These are phyloP conservation scores for Drosophila kohkoa DNA, from an alignment of 1,140 invertebrate species.

Conservation along the genomic window DNA sequence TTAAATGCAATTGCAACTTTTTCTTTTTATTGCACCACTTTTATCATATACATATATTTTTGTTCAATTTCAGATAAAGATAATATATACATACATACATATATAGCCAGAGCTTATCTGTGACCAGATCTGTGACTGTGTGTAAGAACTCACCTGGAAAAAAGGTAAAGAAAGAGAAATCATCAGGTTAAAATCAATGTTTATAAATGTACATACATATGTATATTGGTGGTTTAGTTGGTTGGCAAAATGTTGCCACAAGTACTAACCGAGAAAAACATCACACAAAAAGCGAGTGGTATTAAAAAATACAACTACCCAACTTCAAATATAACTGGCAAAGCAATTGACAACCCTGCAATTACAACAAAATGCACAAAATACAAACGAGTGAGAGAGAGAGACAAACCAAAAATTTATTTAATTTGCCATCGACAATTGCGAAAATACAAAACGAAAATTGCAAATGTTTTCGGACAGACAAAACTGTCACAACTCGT, in stretches of 20 bases:
- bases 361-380: slow-evolving; percentile 37
- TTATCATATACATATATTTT: not conserved
- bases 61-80: slow-evolving; percentile 2
- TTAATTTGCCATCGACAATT: slow-evolving; percentile 60
- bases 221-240: slow-evolving; percentile 34
- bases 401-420: slow-evolving; percentile 55
- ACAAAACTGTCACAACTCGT: not conserved
- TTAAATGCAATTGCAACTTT: slow-evolving; percentile 26
- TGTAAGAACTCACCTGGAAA: slow-evolving; percentile 64
- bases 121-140: not conserved
- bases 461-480: slow-evolving; percentile 1
- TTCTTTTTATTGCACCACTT: not conserved
- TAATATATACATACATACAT: not conserved
- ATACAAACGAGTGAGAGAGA: not conserved
- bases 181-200: slow-evolving; percentile 44
- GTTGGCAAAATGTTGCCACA: slow-evolving; percentile 11
- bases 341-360: slow-evolving; percentile 65
- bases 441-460: slow-evolving; percentile 43
- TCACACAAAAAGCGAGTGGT: slow-evolving; percentile 11
- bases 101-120: slow-evolving; percentile 5
- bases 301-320: slow-evolving; percentile 17
- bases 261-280: slow-evolving; percentile 16
- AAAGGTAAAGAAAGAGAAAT: slow-evolving; percentile 33
- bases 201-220: slow-evolving; percentile 12
- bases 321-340: slow-evolving; percentile 40